phyloP scores from a whole-genome alignment of 2,888 invertebrate species.

The Cheilosia variabilis region DNA sequence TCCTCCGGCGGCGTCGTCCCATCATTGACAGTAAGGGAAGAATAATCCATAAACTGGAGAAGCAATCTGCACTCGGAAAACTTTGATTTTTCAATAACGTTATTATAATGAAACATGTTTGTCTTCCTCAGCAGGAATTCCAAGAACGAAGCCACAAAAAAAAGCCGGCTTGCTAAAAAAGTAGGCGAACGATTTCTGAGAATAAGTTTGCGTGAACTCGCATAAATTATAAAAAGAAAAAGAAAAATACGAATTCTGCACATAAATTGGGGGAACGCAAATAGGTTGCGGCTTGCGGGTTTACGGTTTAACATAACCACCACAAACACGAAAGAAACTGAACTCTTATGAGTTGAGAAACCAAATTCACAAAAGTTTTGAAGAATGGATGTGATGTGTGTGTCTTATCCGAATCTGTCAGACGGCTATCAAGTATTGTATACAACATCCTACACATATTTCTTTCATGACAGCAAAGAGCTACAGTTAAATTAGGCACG shows the following conservation, averaged over 20 bases:
- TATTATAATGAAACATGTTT: constrained; percentile 66
- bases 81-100: constrained; percentile 72
- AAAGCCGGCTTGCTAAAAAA: not conserved
- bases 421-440: no score
- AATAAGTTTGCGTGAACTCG: constrained; percentile 50
- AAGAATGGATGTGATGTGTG: no score
- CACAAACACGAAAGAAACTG: not conserved
- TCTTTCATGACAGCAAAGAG: no score
- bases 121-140: constrained; percentile 31
- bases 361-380: constrained; percentile 19
- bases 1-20: constrained; percentile 12
- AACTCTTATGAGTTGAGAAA: constrained; percentile 10
- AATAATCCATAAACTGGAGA: constrained; percentile 26
- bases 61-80: constrained; percentile 50
- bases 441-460: no score
- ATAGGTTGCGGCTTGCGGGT: not conserved
- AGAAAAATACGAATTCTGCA: constrained; percentile 47
- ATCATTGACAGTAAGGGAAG: constrained; percentile 23
- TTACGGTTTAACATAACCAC: no score
- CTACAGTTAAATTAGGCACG: no score
- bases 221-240: constrained; percentile 49
- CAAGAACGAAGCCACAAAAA: constrained; percentile 1
- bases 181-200: not conserved
- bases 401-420: no score
- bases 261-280: constrained; percentile 39